Conservation (phyloP, 2,888 invertebrate species). For the Stenurella melanura region DNA sequence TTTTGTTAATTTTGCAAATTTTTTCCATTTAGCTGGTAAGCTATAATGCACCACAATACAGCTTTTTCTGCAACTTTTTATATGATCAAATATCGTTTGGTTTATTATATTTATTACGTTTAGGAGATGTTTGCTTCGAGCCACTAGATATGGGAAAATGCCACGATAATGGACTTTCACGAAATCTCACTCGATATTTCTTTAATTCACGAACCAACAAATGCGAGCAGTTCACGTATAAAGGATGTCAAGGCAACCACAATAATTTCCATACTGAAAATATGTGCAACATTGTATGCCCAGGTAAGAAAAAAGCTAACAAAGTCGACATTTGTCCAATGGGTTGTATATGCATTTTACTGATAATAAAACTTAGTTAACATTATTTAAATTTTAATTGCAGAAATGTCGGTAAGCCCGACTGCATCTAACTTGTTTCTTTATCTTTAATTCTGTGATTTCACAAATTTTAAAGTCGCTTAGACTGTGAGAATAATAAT, state of each 20-base stretch:
- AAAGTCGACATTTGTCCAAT: neutral
- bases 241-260: constrained; percentile 87
- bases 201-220: constrained; percentile 87
- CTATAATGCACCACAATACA: too few relatives aligned
- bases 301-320: constrained; percentile 74
- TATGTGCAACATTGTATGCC: constrained; percentile 87
- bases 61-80: too few relatives aligned
- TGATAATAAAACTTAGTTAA: constrained; percentile 4
- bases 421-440: too few relatives aligned
- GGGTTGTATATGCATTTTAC: neutral
- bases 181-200: constrained; percentile 79
- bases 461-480: too few relatives aligned
- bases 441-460: too few relatives aligned
- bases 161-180: constrained; percentile 72
- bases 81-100: too few relatives aligned
- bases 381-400: constrained; percentile 30
- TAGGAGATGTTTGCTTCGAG: constrained; percentile 88
- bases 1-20: too few relatives aligned
- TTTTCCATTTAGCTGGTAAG: too few relatives aligned
- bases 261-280: constrained; percentile 89
- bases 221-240: constrained; percentile 82
- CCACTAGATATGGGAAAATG: constrained; percentile 80
- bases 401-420: too few relatives aligned
- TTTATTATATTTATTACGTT: constrained; percentile 51
- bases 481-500: too few relatives aligned